Evolutionary conservation across 2,888 invertebrate species (phyloP), one percentile per base, ranked within the genome.

Genomic region (Aspidiotus rigidus): DNA sequence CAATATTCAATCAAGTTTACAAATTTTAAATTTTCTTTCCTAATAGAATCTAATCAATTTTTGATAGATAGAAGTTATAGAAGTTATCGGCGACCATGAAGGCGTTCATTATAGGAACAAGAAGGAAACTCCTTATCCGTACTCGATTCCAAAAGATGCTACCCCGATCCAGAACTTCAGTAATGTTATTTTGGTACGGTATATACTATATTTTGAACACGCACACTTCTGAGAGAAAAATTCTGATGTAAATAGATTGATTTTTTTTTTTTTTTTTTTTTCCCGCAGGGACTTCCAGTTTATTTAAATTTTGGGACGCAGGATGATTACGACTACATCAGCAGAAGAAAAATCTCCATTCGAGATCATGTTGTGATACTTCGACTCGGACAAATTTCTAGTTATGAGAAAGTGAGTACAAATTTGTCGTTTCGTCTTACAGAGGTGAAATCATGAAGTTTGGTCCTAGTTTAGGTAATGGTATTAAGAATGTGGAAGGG

Each of bases 341-440:
- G 7, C 7, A 7, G 41, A 11, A 53, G 59, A 42, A 42, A 55
- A 2, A 56, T 62, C n/a, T 61, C 62, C 7, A 7, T 62, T 15
- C 41, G 41, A 40, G 62, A 41, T 42, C 62, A 55, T 55, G 41
- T 69, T 10, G 54, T 62, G 17, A 55, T 69, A 56, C 28, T 69
- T 41, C 62, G 69, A 40, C 62, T 69, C 42, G 69, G 69, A 49
- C 55, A 69, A 49, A 69, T 62, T 44, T 39, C 69, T 15, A 62
- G 62, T 62, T n/a, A 53, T 59, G 69, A 69, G 40, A 62, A 69
- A 55, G 69, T 69, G n/a, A 40, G 69, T 40, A 28, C 5, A 28
- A 1, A 28, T 28, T 5, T 28, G 1, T 28, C 28, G 5, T 28
- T 28, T 28, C 5, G 28, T 28, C 28, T n/a, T n/a, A n/a, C n/a